phyloP scores from a whole-genome alignment of 1,140 invertebrate species.

The Myzus persicae region DNA sequence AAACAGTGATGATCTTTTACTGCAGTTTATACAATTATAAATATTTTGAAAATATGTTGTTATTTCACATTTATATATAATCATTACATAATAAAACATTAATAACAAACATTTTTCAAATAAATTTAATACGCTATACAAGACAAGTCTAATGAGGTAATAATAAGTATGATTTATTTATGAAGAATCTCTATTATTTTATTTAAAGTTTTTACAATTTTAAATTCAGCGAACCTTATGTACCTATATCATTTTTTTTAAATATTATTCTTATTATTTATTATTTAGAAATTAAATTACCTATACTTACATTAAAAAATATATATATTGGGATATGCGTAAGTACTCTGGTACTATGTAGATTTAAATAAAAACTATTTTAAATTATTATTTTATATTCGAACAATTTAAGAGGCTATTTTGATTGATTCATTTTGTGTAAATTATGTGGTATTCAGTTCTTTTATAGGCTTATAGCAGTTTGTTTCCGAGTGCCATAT shows the following conservation, averaged over 20 bases:
- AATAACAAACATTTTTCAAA: too few species aligned
- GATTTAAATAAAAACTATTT: neutral
- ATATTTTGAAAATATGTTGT: neutral
- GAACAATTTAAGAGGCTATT: neutral
- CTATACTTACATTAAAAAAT: neutral
- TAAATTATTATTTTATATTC: neutral
- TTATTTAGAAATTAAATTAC: too few species aligned
- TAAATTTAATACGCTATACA: too few species aligned
- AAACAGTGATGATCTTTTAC: neutral
- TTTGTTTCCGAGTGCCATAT: neutral
- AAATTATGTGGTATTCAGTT: neutral
- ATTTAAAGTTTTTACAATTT: too few species aligned
- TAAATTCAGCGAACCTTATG: too few species aligned
- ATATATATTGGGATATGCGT: neutral
- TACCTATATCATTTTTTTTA: too few species aligned
- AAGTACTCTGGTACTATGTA: too few species aligned
- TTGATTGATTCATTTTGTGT: neutral
- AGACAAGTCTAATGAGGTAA: too few species aligned
- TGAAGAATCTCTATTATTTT: too few species aligned
- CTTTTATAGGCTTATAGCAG: neutral
- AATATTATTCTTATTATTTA: too few species aligned
- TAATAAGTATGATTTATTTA: too few species aligned
- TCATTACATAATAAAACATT: too few species aligned
- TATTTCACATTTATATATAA: neutral
- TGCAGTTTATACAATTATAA: neutral